Evolutionary conservation across 2,888 invertebrate species (phyloP).

Genomic region (Drosophila pegasa): DNA sequence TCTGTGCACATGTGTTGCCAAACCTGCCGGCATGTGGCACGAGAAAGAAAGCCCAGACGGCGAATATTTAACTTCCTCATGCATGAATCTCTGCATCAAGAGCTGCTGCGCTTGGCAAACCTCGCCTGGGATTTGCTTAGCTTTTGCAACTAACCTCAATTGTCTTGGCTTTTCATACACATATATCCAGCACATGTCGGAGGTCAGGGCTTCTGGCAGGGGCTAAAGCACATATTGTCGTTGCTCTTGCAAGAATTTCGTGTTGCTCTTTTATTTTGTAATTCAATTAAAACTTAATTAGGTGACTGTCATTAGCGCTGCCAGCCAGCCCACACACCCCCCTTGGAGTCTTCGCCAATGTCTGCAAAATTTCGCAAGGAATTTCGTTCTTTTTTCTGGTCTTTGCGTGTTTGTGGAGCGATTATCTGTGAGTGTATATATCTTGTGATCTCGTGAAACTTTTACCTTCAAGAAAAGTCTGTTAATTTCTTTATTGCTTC

Average conservation of each 20-base stretch:
- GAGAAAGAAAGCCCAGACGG: conserved; percentile 1
- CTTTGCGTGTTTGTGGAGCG: conserved; percentile 33
- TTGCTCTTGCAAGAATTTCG: conserved; percentile 35
- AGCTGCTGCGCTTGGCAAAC: not conserved
- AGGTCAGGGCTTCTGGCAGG: conserved; percentile 2
- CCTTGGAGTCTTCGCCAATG: conserved; percentile 6
- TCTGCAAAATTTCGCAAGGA: conserved; percentile 15
- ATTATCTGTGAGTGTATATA: conserved; percentile 4
- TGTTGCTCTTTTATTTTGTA: conserved; percentile 48
- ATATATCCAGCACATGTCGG: conserved; percentile 4
- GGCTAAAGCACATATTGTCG: conserved; percentile 38
- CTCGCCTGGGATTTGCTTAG: conserved; percentile 19
- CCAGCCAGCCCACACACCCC: conserved; percentile 15
- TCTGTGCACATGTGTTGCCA: not conserved
- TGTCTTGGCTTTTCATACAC: conserved; percentile 13
- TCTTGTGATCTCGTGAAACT: conserved; percentile 10
- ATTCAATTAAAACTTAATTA: conserved; percentile 72
- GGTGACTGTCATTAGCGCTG: conserved; percentile 53
- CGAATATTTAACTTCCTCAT: not conserved
- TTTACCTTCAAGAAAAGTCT: conserved; percentile 5
- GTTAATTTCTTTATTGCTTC: conserved; percentile 12
- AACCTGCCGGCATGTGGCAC: not conserved
- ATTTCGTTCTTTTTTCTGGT: conserved; percentile 7
- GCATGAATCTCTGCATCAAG: not conserved
- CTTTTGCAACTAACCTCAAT: conserved; percentile 27